These are phyloP conservation scores for Dicycla oo DNA, from an alignment of 2,888 invertebrate genomes.

Conservation along the genomic window DNA sequence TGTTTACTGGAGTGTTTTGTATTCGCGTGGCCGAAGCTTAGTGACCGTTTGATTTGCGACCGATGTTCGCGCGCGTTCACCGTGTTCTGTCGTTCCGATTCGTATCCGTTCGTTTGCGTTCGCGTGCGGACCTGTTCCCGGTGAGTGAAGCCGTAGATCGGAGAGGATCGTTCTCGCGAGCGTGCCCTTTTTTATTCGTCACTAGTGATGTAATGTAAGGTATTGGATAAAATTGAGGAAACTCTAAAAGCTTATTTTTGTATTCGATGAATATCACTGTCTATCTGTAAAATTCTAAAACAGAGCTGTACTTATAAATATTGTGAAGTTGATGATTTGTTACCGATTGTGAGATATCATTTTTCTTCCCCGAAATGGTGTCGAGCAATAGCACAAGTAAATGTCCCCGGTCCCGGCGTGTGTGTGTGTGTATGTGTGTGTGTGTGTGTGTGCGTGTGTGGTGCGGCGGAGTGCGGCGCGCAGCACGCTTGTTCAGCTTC, in stretches of 20 bases:
- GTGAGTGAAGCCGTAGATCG: conserved; percentile 80
- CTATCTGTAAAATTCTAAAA: conserved; percentile 87
- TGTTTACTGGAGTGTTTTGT: conserved; percentile 86
- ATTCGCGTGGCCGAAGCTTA: conserved; percentile 88
- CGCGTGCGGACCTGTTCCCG: conserved; percentile 79
- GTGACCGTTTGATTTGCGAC: conserved; percentile 88
- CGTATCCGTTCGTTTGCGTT: conserved; percentile 76
- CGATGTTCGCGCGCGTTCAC: conserved; percentile 82
- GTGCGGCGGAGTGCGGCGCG: conserved; percentile 69
- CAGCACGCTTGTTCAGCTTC: conserved; percentile 77
- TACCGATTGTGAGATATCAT: conserved; percentile 84
- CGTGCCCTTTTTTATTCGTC: conserved; percentile 85
- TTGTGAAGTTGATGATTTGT: conserved; percentile 72
- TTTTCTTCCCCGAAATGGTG: conserved; percentile 88
- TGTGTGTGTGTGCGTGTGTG: conserved; percentile 45
- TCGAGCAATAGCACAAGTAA: conserved; percentile 80
- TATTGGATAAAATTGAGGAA: conserved; percentile 88
- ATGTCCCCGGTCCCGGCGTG: conserved; percentile 73
- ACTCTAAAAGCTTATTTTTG: conserved; percentile 90
- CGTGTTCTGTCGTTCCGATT: conserved; percentile 80
- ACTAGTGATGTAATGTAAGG: conserved; percentile 87
- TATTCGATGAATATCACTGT: conserved; percentile 88
- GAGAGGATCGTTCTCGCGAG: conserved; percentile 83
- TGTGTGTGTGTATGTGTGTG: conserved; percentile 66
- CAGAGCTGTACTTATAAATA: conserved; percentile 77